Conservation (phyloP, 2,888 invertebrate genomes). For the Sympetrum striolatum region DNA sequence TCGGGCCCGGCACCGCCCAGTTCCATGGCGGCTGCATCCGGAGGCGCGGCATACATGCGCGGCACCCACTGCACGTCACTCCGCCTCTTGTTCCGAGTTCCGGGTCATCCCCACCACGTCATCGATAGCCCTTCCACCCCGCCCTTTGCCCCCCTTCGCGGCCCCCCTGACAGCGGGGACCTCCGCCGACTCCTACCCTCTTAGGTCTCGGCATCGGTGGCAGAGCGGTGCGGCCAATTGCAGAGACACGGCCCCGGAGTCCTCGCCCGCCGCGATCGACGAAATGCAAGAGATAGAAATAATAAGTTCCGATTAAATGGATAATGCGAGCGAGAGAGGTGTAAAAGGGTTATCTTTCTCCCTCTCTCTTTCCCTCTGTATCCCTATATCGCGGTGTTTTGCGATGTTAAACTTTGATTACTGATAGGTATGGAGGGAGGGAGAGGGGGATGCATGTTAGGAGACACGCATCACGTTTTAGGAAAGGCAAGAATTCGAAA, state of each 20-base stretch:
- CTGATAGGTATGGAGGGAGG: not conserved
- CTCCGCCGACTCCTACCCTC: not conserved
- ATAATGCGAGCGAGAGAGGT: not conserved
- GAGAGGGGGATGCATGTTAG: not conserved
- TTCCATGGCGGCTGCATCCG: constrained; percentile 28
- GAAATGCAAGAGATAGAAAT: constrained; percentile 17
- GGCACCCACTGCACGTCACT: not conserved
- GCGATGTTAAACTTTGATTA: constrained; percentile 21
- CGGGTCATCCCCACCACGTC: not conserved
- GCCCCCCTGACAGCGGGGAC: not conserved
- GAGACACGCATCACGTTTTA: not conserved
- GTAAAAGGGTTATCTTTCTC: not conserved
- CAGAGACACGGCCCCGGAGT: not conserved
- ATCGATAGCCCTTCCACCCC: not conserved
- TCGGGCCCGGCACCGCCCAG: constrained; percentile 40
- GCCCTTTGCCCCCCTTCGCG: not conserved
- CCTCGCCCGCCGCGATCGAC: not conserved
- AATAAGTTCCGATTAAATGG: constrained; percentile 27
- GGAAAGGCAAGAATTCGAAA: constrained; percentile 12
- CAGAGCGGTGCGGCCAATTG: not conserved
- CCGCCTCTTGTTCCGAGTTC: not conserved
- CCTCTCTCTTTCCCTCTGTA: not conserved
- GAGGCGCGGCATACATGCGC: constrained; percentile 13
- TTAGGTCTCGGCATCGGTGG: not conserved
- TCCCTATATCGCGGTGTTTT: not conserved